phyloP scores from a whole-genome alignment of 1,140 invertebrate species.

The Apis cerana region DNA sequence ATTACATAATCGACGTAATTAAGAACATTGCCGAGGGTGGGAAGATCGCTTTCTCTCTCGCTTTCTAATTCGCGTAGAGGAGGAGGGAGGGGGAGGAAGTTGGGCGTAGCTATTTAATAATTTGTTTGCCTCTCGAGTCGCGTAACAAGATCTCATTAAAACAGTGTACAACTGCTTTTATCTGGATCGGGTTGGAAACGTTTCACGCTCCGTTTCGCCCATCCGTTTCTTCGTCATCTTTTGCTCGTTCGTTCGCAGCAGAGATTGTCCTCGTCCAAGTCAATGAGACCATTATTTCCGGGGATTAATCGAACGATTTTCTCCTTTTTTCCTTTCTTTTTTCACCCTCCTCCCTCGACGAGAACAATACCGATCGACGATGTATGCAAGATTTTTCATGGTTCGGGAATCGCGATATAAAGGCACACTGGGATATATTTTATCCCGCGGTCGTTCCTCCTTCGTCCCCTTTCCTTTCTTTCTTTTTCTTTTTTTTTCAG shows the following conservation, averaged over 20 bases:
- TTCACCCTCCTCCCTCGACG: too few relatives aligned
- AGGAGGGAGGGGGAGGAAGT: background rate
- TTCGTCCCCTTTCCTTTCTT: background rate
- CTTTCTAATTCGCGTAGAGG: too few relatives aligned
- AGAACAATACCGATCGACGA: background rate
- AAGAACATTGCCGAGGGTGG: background rate
- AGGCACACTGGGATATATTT: conserved; percentile 5
- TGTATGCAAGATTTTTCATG: background rate
- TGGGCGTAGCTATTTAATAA: background rate
- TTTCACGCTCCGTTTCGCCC: background rate
- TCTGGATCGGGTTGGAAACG: background rate
- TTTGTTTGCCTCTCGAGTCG: background rate
- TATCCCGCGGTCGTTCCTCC: background rate
- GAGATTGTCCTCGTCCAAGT: background rate
- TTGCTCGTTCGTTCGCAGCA: background rate
- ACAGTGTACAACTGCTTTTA: background rate
- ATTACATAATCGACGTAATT: background rate
- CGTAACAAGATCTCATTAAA: conserved; percentile 30
- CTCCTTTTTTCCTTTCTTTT: background rate
- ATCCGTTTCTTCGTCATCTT: background rate
- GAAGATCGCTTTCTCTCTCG: background rate
- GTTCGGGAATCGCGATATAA: background rate
- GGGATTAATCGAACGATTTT: conserved; percentile 19
- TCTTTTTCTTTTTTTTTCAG: background rate
- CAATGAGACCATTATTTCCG: conserved; percentile 9